Conservation (phyloP, 2,797 vertebrate genomes). For the Loriculus beryllinus region DNA sequence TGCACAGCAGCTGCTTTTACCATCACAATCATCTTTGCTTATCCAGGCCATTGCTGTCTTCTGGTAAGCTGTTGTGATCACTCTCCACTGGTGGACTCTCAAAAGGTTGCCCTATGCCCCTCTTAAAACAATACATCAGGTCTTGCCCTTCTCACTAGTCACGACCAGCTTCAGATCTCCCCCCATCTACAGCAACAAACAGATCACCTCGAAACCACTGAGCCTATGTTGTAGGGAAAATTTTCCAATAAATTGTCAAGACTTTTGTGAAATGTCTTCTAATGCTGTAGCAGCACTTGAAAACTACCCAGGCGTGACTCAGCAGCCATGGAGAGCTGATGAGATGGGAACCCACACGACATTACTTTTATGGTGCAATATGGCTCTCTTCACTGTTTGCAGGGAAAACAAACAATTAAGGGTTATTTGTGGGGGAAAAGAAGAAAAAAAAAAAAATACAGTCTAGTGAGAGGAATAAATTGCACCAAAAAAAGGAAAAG, state of each 20-base stretch:
- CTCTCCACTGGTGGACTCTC: neutral
- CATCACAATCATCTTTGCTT: neutral
- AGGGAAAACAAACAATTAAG: slow-evolving; percentile 53
- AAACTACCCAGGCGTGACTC: slow-evolving; percentile 26
- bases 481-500: neutral
- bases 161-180: neutral
- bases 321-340: slow-evolving; percentile 39
- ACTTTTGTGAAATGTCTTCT: neutral
- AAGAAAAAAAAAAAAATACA: neutral
- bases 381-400: neutral
- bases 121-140: neutral
- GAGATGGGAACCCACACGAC: slow-evolving; percentile 28
- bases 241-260: neutral
- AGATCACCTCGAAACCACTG: neutral
- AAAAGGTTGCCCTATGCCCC: neutral
- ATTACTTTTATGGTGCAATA: slow-evolving; percentile 53
- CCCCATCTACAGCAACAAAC: neutral
- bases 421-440: neutral
- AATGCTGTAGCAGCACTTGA: neutral
- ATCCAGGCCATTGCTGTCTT: neutral
- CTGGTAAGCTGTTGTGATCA: neutral
- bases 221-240: neutral
- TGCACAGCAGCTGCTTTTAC: slow-evolving; percentile 30
- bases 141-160: neutral
- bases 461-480: neutral